Evolutionary conservation across 1,140 invertebrate species (phyloP).

Genomic region (Asbolus verrucosus): DNA sequence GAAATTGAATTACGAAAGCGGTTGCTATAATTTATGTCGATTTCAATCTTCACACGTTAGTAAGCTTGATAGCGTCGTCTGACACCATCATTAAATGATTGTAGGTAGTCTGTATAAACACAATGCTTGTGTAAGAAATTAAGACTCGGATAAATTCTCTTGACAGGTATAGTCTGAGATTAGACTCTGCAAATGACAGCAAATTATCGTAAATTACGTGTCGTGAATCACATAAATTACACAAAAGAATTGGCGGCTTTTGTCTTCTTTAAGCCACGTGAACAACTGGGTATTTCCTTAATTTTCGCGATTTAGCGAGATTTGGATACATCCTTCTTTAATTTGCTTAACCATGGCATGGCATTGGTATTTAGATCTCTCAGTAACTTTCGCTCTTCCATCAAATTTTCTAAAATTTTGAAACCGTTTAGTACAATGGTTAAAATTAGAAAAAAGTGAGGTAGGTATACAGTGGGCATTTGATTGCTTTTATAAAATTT

Average conservation of each 20-base stretch:
- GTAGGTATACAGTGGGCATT: too few species aligned
- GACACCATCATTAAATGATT: background rate
- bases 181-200: too few species aligned
- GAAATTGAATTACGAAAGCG: conserved; percentile 13
- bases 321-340: too few species aligned
- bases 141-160: too few species aligned
- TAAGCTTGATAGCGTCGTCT: background rate
- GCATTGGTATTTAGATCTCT: too few species aligned
- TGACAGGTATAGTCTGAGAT: too few species aligned
- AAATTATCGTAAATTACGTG: background rate
- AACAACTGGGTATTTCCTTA: conserved; percentile 39
- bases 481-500: too few species aligned
- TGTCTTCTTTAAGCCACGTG: conserved; percentile 17
- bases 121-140: too few species aligned
- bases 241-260: conserved; percentile 30
- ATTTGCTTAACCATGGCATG: too few species aligned
- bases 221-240: conserved; percentile 3
- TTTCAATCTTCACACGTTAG: conserved; percentile 23
- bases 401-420: background rate
- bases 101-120: too few species aligned
- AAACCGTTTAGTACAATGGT: too few species aligned
- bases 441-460: too few species aligned
- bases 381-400: background rate
- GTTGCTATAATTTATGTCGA: conserved; percentile 25
- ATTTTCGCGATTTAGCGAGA: conserved; percentile 5